Evolutionary conservation across 2,113 vertebrate genomes (phyloP).

Genomic region (Equus quagga): DNA sequence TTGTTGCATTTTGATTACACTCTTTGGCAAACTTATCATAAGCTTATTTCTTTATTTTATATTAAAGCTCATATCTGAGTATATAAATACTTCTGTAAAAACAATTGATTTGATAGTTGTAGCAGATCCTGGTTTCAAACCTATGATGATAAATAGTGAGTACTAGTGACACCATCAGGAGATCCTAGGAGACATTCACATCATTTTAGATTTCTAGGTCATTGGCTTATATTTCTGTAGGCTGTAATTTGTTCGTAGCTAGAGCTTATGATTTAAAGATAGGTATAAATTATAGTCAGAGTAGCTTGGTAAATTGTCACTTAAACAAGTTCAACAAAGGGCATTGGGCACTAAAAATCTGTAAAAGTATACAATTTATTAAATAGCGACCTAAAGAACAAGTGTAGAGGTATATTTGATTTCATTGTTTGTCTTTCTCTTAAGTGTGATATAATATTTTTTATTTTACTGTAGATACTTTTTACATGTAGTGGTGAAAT

Average conservation of each 20-base stretch:
- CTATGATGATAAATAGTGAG: background rate
- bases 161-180: background rate
- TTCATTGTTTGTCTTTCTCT: background rate
- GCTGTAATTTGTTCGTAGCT: background rate
- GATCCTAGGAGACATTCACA: background rate
- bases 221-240: constrained; percentile 7
- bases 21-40: constrained; percentile 1
- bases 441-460: constrained; percentile 5
- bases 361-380: background rate
- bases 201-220: constrained; percentile 10
- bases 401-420: background rate
- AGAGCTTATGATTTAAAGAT: background rate
- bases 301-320: background rate
- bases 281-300: background rate
- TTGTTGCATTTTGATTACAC: constrained; percentile 41
- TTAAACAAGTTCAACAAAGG: background rate
- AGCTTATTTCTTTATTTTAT: constrained; percentile 53
- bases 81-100: background rate
- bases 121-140: background rate
- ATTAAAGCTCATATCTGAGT: constrained; percentile 3
- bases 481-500: constrained; percentile 34
- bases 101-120: background rate
- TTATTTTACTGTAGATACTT: background rate
- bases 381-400: background rate
- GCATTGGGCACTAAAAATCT: background rate